These are phyloP conservation scores for Ctenodactylus gundi DNA, from an alignment of 2,113 vertebrate species.

Conservation along the genomic window DNA sequence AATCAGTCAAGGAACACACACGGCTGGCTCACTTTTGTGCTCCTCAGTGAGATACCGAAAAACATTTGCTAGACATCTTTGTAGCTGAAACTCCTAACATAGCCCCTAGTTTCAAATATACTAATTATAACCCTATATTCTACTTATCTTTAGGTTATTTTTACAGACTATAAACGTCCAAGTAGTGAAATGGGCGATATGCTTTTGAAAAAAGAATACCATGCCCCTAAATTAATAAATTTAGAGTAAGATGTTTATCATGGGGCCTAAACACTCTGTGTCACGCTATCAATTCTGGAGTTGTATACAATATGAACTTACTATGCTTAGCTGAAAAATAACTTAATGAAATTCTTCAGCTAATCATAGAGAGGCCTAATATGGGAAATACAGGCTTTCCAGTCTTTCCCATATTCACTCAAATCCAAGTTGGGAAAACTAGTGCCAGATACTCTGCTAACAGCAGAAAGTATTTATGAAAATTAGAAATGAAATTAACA, in stretches of 20 bases:
- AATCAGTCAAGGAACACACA: neutral
- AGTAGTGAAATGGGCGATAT: slow-evolving; percentile 44
- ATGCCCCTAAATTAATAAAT: slow-evolving; percentile 21
- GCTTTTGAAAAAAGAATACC: slow-evolving; percentile 26
- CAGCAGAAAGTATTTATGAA: slow-evolving; percentile 51
- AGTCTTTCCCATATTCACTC: slow-evolving; percentile 85
- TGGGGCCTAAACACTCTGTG: neutral
- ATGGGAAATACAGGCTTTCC: slow-evolving; percentile 83
- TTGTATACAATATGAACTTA: neutral
- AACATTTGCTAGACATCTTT: slow-evolving; percentile 43
- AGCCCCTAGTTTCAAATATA: slow-evolving; percentile 8
- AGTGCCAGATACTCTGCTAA: slow-evolving; percentile 84
- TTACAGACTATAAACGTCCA: slow-evolving; percentile 18
- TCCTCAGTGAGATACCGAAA: slow-evolving; percentile 15
- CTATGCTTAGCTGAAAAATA: slow-evolving; percentile 44
- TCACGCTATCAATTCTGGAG: neutral
- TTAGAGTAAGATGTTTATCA: slow-evolving; percentile 12
- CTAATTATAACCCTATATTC: neutral
- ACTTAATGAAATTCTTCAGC: slow-evolving; percentile 77
- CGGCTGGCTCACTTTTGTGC: neutral
- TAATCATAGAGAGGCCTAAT: slow-evolving; percentile 84
- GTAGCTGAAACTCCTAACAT: neutral
- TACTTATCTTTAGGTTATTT: slow-evolving; percentile 25
- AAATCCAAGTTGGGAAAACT: slow-evolving; percentile 84
- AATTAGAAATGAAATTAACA: neutral